Evolutionary conservation across 2,113 vertebrate genomes (phyloP).

Genomic region (Tupaia chinensis): DNA sequence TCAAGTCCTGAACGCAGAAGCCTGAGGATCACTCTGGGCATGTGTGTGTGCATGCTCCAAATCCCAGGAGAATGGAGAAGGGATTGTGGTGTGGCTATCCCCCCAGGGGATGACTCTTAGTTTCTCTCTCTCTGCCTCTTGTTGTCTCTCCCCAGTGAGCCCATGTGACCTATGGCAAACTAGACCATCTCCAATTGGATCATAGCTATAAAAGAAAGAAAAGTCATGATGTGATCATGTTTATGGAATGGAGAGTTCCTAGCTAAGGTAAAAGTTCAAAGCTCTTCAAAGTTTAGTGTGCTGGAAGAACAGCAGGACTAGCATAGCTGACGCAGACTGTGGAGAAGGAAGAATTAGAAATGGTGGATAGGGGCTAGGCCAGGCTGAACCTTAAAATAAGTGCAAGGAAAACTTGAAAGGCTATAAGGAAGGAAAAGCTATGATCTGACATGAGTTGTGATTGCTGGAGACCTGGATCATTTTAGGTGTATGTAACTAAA

Average conservation of each 20-base stretch:
- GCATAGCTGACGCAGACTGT: not conserved
- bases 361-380: not conserved
- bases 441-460: not conserved
- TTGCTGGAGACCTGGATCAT: not conserved
- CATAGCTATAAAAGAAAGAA: not conserved
- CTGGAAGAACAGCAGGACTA: not conserved
- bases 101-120: no score
- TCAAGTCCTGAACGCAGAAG: no score
- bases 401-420: not conserved
- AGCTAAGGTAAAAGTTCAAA: not conserved
- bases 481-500: not conserved
- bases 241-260: not conserved
- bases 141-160: no score
- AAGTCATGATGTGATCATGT: not conserved
- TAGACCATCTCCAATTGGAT: not conserved
- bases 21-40: no score
- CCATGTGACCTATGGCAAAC: not conserved
- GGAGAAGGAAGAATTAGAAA: not conserved
- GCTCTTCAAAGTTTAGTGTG: not conserved
- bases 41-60: no score
- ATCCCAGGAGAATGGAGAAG: no score
- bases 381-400: fast-evolving
- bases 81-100: no score
- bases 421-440: not conserved
- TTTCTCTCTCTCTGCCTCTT: no score